These are phyloP conservation scores for Myotis brandtii DNA, from an alignment of 2,113 vertebrate genomes.

Conservation along the genomic window DNA sequence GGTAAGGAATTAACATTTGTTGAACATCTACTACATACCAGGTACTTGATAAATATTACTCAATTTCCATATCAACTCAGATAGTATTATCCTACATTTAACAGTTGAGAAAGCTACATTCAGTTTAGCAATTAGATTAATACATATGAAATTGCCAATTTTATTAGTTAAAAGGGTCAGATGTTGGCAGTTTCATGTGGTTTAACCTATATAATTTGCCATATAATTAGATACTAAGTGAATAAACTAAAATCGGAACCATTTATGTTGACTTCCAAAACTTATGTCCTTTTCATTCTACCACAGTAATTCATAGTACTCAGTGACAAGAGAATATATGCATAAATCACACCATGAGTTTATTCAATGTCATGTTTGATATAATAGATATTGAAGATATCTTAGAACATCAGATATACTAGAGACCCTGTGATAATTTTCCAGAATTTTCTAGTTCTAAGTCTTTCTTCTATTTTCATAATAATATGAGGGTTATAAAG, in stretches of 20 bases:
- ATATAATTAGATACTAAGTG: not conserved
- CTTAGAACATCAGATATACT: not conserved
- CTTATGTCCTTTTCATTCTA: not conserved
- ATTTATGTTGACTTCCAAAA: not conserved
- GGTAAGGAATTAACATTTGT: not conserved
- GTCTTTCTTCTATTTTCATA: not conserved
- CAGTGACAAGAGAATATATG: not conserved
- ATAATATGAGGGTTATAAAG: not conserved
- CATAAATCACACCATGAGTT: not conserved
- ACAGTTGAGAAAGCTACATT: not conserved
- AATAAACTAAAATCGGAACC: not conserved
- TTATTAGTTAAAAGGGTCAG: not conserved
- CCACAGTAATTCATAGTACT: not conserved
- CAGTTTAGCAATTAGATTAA: not conserved
- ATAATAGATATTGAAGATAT: not conserved
- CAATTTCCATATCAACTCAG: not conserved
- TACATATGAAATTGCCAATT: not conserved
- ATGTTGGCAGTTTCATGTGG: not conserved
- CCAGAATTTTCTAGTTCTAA: constrained; percentile 10
- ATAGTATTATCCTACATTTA: not conserved
- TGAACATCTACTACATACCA: not conserved
- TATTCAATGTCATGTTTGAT: not conserved
- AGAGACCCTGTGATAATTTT: not conserved
- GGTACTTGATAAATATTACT: not conserved
- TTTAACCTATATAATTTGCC: not conserved